Conservation (phyloP, 1,140 invertebrate genomes). For the Muscidifurax raptorellus region DNA sequence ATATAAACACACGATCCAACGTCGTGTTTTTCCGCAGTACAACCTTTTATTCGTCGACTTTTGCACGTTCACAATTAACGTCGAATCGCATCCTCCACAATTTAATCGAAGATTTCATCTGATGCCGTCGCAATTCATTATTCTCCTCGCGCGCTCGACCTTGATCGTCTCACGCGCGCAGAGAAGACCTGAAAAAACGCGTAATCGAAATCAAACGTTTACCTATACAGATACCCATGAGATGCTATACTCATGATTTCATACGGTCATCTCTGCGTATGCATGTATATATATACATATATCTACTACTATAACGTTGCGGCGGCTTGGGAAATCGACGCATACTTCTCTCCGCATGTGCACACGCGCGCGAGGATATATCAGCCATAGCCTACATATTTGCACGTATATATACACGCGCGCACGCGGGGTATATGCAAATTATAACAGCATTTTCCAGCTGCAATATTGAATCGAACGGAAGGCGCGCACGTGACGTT, state of each 20-base stretch:
- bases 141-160: neutral
- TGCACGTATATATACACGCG: neutral
- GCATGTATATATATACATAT: too few species aligned
- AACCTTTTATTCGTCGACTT: neutral
- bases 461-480: conserved; percentile 4
- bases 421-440: neutral
- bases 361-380: neutral
- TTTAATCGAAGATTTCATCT: conserved; percentile 11
- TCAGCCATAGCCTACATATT: neutral
- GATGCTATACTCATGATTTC: neutral
- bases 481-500: neutral
- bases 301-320: neutral
- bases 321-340: neutral
- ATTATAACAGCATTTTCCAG: conserved; percentile 22
- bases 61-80: conserved; percentile 2
- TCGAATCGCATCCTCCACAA: neutral
- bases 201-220: neutral
- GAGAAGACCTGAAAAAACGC: neutral
- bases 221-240: neutral
- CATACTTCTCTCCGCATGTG: neutral
- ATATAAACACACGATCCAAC: too few species aligned
- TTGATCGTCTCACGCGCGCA: neutral
- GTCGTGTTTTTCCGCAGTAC: neutral
- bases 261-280: neutral
- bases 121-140: neutral